Conservation (phyloP, 2,113 vertebrate species). For the Chamaetylas fuelleborni region DNA sequence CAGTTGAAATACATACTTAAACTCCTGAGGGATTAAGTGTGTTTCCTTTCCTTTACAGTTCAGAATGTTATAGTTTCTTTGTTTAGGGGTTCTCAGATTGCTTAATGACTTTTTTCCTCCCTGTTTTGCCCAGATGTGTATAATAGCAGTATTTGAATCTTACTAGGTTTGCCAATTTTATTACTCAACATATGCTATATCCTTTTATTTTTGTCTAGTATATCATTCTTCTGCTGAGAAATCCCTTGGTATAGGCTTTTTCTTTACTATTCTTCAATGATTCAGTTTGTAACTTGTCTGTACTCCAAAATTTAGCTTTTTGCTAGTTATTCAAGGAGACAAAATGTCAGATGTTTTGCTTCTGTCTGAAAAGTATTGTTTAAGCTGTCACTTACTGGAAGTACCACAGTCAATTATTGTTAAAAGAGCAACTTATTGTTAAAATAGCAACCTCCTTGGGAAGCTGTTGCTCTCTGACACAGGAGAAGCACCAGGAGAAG, state of each 20-base stretch:
- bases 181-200: constrained; percentile 63
- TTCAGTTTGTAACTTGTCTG: background rate
- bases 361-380: background rate
- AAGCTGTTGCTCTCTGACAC: background rate
- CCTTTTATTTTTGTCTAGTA: constrained; percentile 43
- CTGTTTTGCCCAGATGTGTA: constrained; percentile 53
- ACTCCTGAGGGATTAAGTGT: constrained; percentile 75
- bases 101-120: constrained; percentile 71
- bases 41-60: constrained; percentile 79
- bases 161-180: constrained; percentile 65
- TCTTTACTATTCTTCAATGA: background rate
- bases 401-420: background rate
- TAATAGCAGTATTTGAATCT: constrained; percentile 64
- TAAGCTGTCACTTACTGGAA: background rate
- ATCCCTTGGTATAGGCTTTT: background rate
- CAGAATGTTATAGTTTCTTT: constrained; percentile 77
- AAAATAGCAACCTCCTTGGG: background rate
- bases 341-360: background rate
- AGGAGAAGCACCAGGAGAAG: background rate
- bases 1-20: constrained; percentile 75
- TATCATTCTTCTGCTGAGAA: constrained; percentile 41
- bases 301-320: background rate
- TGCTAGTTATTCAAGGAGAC: background rate
- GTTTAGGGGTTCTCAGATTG: constrained; percentile 75
- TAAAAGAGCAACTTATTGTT: background rate